Evolutionary conservation across 37 sponge, comb jelly and placozoan species (phyloP).

Genomic region (Halichondria panicea): DNA sequence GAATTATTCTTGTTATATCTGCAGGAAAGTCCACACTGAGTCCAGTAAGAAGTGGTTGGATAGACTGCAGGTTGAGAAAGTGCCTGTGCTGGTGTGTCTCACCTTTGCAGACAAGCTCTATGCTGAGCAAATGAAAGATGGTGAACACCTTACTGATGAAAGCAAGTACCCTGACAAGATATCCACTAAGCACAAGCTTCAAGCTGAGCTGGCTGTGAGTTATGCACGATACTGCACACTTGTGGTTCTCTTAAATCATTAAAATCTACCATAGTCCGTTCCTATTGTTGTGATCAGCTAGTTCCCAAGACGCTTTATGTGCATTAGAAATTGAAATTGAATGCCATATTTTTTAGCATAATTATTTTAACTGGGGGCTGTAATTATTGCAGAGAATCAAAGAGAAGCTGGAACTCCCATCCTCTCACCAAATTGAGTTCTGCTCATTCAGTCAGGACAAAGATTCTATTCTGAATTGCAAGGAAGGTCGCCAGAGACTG

Average conservation of each 20-base stretch:
- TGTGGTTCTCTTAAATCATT: too few relatives aligned
- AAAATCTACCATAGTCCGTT: too few relatives aligned
- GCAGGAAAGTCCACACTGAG: slow-evolving; percentile 42
- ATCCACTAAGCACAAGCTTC: too few relatives aligned
- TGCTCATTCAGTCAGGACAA: slow-evolving; percentile 23
- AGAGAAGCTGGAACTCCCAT: slow-evolving; percentile 11
- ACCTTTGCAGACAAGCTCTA: slow-evolving; percentile 60
- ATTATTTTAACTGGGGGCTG: not conserved
- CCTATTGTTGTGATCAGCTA: too few relatives aligned
- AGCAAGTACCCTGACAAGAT: too few relatives aligned
- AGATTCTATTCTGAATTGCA: slow-evolving; percentile 4
- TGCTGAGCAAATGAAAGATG: slow-evolving; percentile 42
- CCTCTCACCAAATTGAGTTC: slow-evolving; percentile 3
- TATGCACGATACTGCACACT: too few relatives aligned
- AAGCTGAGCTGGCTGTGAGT: too few relatives aligned
- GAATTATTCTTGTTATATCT: too few relatives aligned
- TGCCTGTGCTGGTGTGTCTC: slow-evolving; percentile 43
- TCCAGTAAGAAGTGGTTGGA: slow-evolving; percentile 43
- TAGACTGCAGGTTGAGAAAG: slow-evolving; percentile 4
- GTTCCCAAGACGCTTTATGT: too few relatives aligned
- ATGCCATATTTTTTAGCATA: not conserved
- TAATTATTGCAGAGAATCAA: not conserved
- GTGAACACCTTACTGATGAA: not conserved
- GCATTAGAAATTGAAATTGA: not conserved
- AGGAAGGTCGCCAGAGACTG: slow-evolving; percentile 7